Base-by-base conservation (phyloP, 2,113 vertebrate species). In the Strix aluco region DNA sequence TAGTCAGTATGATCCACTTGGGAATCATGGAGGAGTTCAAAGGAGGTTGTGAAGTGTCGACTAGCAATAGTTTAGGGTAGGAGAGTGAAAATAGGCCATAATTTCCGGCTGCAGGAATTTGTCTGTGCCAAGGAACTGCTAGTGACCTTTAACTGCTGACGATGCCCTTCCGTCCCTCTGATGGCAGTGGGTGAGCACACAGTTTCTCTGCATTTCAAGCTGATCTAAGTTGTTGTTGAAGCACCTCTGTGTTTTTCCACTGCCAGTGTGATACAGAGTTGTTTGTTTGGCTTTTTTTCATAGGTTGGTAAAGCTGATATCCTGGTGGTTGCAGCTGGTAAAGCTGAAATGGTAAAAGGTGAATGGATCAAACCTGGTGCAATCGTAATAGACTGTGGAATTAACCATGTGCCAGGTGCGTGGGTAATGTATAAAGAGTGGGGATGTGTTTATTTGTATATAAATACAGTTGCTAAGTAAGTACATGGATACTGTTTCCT, bases 331-430 rank as follows among this genome's bases (percentile, higher is more conserved):
- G 99, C 99, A 67, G 98, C 99, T 51, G 99, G 99, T 54, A 99
- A 98, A 98, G 98, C 99, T 34, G 99, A 99, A 97, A 99, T 99
- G 98, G 99, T 99, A 32, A 99, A 98, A 96, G 99, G 99, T 55
- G 99, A 99, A 67, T 99, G 99, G 99, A 98, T 99, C 96, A 99
- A 99, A 96, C 98, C 99, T 20, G 99, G 99, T 55, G 99, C 99
- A 1, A 91, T 99, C 5, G 99, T 99, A 91, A 99, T 99, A 30
- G 99, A 99, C 97, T 99, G 99, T 71, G 99, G 99, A 81, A 99
- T 99, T 97, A 99, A 99, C 97, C 97, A 99, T 44, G 65, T 99
- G 91, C 97, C 98, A 97, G 99, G 99, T 99, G 93, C 38, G 97
- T 95, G 91, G 57, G 36, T 84, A 90, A 57, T 11, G 42, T 81